phyloP scores from a whole-genome alignment of 2,797 vertebrate species.

The Anguilla obscura region DNA sequence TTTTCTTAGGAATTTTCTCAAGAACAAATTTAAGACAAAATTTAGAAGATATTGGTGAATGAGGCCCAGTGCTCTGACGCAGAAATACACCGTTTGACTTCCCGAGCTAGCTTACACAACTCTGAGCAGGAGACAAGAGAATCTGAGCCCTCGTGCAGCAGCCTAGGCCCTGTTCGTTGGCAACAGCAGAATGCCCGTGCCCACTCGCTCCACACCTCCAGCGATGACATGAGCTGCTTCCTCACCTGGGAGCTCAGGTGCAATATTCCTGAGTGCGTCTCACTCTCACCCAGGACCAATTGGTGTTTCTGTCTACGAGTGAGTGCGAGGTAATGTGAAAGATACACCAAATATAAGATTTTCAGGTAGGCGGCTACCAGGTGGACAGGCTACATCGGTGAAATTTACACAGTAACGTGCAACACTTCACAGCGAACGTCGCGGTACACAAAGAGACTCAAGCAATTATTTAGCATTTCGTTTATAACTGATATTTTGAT shows the following conservation, averaged over 20 bases:
- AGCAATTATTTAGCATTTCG: neutral
- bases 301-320: neutral
- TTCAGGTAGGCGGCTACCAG: neutral
- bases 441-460: neutral
- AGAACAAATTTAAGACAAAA: too few relatives aligned
- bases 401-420: neutral
- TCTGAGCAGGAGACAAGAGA: neutral
- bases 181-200: neutral
- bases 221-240: neutral
- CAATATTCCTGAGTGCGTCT: neutral
- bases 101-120: neutral
- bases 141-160: neutral
- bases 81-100: neutral
- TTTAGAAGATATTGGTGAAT: too few relatives aligned
- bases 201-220: neutral
- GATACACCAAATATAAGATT: neutral
- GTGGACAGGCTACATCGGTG: neutral
- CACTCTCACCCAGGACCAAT: neutral
- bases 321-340: neutral
- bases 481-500: neutral
- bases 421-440: neutral
- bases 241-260: neutral
- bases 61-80: neutral
- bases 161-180: neutral
- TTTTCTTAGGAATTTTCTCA: too few relatives aligned